phyloP scores from a whole-genome alignment of 2,797 vertebrate genomes.

The Centroberyx gerrardi region DNA sequence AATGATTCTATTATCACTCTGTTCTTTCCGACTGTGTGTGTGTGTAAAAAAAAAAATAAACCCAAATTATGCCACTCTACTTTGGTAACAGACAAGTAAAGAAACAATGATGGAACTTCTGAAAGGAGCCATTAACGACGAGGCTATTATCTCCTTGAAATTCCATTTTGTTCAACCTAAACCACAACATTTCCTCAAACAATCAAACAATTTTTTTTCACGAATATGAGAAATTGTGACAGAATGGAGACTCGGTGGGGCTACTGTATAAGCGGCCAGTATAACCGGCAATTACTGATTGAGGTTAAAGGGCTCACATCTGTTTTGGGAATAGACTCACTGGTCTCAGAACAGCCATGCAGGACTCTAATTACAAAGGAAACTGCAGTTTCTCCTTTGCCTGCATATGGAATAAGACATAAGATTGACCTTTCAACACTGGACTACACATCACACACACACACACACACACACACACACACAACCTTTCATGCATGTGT shows the following conservation, averaged over 20 bases:
- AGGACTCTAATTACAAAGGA: conserved; percentile 43
- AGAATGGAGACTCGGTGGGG: conserved; percentile 4
- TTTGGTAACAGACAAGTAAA: conserved; percentile 61
- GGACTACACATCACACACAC: conserved; percentile 7
- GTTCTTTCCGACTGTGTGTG: conserved; percentile 56
- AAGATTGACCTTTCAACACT: conserved; percentile 41
- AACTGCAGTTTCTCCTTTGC: conserved; percentile 6
- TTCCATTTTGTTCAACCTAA: conserved; percentile 62
- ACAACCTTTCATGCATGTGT: neutral
- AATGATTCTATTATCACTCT: conserved; percentile 83
- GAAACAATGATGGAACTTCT: conserved; percentile 64
- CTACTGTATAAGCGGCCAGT: conserved; percentile 44
- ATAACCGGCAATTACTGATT: conserved; percentile 51
- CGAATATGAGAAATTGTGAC: conserved; percentile 25
- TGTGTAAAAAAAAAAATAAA: conserved; percentile 59
- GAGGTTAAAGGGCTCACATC: conserved; percentile 65
- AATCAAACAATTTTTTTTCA: conserved; percentile 54
- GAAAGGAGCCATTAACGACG: conserved; percentile 61
- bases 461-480: neutral
- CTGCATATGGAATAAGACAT: conserved; percentile 35
- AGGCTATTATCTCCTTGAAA: conserved; percentile 66
- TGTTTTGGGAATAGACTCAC: conserved; percentile 41
- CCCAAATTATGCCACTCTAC: conserved; percentile 66
- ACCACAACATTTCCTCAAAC: conserved; percentile 68
- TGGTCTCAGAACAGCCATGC: conserved; percentile 34